Percentiles rank a stretch among this genome's conserved stretches.
These are phyloP conservation scores for Drosophila subpulchrella DNA, from an alignment of 1,140 invertebrate genomes.

Conservation along the genomic window DNA sequence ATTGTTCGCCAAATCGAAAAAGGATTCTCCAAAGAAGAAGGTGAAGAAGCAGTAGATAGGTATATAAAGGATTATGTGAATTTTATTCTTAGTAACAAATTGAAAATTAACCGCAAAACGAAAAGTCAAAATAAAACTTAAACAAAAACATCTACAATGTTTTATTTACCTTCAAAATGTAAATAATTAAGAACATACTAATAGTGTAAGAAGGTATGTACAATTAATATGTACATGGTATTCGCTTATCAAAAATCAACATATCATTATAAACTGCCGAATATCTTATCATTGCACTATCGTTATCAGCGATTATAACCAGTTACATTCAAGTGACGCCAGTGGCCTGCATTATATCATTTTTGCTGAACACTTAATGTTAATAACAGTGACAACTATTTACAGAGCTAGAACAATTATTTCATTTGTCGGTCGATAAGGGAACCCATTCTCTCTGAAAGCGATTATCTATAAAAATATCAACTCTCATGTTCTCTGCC, in stretches of 20 bases:
- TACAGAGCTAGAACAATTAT: neutral
- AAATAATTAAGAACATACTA: no score
- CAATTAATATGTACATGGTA: neutral
- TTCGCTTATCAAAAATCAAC: neutral
- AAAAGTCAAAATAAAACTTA: slow-evolving; percentile 2
- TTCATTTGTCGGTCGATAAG: neutral
- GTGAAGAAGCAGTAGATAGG: slow-evolving; percentile 58
- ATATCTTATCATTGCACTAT: neutral
- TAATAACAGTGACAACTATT: neutral
- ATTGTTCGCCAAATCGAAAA: slow-evolving; percentile 46
- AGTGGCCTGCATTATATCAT: neutral
- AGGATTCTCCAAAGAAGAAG: slow-evolving; percentile 49
- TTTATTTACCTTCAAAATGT: neutral
- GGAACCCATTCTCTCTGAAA: neutral
- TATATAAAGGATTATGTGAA: neutral
- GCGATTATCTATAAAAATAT: neutral
- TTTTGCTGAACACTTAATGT: neutral
- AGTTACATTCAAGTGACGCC: neutral
- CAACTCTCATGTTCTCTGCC: neutral
- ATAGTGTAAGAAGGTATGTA: neutral
- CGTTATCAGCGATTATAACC: neutral
- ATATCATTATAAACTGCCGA: neutral
- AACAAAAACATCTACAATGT: slow-evolving; percentile 58
- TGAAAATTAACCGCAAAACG: neutral
- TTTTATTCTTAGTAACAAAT: slow-evolving; percentile 7